These are phyloP conservation scores for Hirtodrosophila alboralis DNA, from an alignment of 2,888 invertebrate species.

Conservation along the genomic window DNA sequence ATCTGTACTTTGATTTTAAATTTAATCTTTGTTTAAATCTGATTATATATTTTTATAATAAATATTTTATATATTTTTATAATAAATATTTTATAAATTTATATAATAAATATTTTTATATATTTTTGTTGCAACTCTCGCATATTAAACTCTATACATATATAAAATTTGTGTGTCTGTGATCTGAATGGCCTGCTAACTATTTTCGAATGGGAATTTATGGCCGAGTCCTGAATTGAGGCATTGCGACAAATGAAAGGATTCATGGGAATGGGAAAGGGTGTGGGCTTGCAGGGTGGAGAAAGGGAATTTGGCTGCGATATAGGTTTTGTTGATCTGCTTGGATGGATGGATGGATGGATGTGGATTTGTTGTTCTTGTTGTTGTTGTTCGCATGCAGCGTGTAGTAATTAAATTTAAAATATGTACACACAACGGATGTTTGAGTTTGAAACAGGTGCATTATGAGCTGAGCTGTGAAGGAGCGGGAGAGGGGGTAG, in stretches of 20 bases:
- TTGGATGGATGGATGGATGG: constrained; percentile 34
- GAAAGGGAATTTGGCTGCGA: constrained; percentile 1
- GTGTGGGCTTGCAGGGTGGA: too few relatives aligned
- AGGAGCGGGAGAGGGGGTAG: constrained; percentile 10
- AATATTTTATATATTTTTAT: too few relatives aligned
- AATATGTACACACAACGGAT: constrained; percentile 67
- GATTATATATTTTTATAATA: too few relatives aligned
- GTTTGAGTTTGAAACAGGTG: constrained; percentile 66
- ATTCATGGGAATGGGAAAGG: constrained; percentile 25
- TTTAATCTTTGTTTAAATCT: too few relatives aligned
- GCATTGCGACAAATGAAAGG: constrained; percentile 65
- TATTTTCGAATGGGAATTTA: constrained; percentile 65
- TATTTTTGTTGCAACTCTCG: constrained; percentile 25
- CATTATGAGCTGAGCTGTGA: too few relatives aligned
- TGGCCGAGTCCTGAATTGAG: constrained; percentile 43
- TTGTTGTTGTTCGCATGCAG: constrained; percentile 40
- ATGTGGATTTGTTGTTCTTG: constrained; percentile 53
- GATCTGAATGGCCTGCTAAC: constrained; percentile 65
- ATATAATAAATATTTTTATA: background rate
- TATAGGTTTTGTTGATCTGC: constrained; percentile 42
- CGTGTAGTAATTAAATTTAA: constrained; percentile 74
- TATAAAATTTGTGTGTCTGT: constrained; percentile 36
- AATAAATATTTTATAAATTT: too few relatives aligned
- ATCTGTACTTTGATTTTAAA: too few relatives aligned
- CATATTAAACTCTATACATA: constrained; percentile 29